phyloP scores from a whole-genome alignment of 1,140 invertebrate species.

The Drusus annulatus region DNA sequence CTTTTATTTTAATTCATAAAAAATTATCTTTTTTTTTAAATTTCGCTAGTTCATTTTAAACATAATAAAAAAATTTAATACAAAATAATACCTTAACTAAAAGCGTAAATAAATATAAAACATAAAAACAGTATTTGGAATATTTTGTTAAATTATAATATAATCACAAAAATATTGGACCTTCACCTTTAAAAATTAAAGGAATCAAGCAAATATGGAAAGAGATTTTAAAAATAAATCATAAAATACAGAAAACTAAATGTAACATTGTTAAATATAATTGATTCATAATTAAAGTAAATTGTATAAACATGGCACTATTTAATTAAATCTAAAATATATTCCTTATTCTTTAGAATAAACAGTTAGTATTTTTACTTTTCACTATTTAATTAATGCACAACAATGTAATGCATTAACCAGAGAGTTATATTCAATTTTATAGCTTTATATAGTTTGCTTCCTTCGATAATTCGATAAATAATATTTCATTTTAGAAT shows the following conservation, averaged over 20 bases:
- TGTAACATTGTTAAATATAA: not conserved
- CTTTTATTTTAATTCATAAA: too few relatives aligned
- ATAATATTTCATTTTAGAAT: too few relatives aligned
- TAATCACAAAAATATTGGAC: constrained; percentile 15
- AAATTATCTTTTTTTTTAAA: too few relatives aligned
- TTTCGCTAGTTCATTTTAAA: not conserved
- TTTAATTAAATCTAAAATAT: constrained; percentile 24
- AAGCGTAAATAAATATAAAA: constrained; percentile 7
- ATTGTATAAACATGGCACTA: constrained; percentile 32
- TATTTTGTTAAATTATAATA: constrained; percentile 3
- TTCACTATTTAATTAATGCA: not conserved
- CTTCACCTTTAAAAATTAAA: not conserved
- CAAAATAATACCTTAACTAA: not conserved
- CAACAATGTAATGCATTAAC: constrained; percentile 1
- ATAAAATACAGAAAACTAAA: not conserved
- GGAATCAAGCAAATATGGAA: not conserved
- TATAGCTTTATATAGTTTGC: too few relatives aligned
- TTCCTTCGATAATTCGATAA: too few relatives aligned
- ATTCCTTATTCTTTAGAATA: constrained; percentile 7
- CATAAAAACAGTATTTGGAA: constrained; percentile 30
- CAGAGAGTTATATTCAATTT: too few relatives aligned
- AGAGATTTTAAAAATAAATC: not conserved
- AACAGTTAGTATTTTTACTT: constrained; percentile 15
- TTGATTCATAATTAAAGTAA: not conserved
- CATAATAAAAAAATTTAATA: not conserved